These are phyloP conservation scores for Tiaroga cobitis DNA, from an alignment of 2,797 vertebrate species.

Conservation along the genomic window DNA sequence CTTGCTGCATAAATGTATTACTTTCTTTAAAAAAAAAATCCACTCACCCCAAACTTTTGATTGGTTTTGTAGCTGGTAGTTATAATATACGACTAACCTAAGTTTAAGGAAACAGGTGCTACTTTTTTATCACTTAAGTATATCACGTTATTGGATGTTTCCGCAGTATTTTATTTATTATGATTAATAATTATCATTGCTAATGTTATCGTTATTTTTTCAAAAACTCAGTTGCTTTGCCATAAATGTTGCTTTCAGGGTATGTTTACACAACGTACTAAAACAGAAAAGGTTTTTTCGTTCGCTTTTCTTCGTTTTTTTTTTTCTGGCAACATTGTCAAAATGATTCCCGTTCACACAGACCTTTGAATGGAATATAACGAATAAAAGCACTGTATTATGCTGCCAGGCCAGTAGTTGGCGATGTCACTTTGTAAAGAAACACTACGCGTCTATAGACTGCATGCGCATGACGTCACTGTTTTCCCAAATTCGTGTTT, in stretches of 20 bases:
- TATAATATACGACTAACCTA: neutral
- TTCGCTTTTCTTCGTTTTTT: neutral
- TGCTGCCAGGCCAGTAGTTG: neutral
- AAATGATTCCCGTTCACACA: neutral
- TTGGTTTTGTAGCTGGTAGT: neutral
- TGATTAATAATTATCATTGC: neutral
- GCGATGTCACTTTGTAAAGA: neutral
- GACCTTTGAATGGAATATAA: neutral
- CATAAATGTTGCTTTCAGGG: neutral
- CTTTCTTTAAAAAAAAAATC: neutral
- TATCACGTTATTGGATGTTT: neutral
- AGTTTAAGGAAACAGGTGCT: neutral
- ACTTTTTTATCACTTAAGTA: neutral
- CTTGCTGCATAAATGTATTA: neutral
- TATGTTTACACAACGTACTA: neutral
- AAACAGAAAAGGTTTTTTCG: neutral
- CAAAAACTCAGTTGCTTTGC: neutral
- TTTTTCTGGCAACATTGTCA: neutral
- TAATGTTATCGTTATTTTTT: neutral
- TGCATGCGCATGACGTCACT: neutral
- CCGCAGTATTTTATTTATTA: neutral
- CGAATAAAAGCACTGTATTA: neutral
- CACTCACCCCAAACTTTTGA: neutral
- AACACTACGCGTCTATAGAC: neutral
- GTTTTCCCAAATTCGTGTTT: neutral